A percentile compares a stretch with the other conserved stretches of the same genome.
Evolutionary conservation across 1,140 invertebrate genomes (phyloP).

Genomic region (Lepidostoma basale): DNA sequence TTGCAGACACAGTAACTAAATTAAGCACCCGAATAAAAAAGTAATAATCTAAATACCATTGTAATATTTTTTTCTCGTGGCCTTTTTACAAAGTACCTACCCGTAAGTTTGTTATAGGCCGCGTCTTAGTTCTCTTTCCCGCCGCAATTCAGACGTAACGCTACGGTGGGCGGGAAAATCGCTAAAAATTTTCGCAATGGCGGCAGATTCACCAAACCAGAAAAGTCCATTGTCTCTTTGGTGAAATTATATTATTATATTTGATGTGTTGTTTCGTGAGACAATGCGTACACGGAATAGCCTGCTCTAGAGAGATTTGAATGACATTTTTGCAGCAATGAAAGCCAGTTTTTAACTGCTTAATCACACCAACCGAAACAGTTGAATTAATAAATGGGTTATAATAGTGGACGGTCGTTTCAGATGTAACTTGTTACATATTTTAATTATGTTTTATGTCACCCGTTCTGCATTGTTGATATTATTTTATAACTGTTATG

Average conservation of each 20-base stretch:
- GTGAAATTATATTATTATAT: conserved; percentile 32
- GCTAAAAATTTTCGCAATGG: conserved; percentile 47
- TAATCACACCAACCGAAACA: no score
- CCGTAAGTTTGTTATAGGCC: not conserved
- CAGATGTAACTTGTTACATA: no score
- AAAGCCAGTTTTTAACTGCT: not conserved
- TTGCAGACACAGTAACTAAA: not conserved
- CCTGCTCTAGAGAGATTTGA: no score
- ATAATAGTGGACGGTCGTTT: no score
- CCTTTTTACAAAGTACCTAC: not conserved
- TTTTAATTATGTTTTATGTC: no score
- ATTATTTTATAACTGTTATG: no score
- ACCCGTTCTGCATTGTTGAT: not conserved
- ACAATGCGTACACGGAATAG: conserved; percentile 7
- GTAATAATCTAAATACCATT: not conserved
- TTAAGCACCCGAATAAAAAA: not conserved
- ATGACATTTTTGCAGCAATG: not conserved
- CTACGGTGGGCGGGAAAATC: conserved; percentile 54
- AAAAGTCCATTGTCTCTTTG: conserved; percentile 47
- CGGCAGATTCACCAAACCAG: conserved; percentile 48
- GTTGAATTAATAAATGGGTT: no score
- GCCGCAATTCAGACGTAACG: conserved; percentile 55
- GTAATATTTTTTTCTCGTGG: not conserved
- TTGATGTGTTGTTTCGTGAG: not conserved
- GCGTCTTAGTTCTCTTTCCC: conserved; percentile 2